phyloP scores from a whole-genome alignment of 2,797 vertebrate genomes.

The Gadopsis marmoratus region DNA sequence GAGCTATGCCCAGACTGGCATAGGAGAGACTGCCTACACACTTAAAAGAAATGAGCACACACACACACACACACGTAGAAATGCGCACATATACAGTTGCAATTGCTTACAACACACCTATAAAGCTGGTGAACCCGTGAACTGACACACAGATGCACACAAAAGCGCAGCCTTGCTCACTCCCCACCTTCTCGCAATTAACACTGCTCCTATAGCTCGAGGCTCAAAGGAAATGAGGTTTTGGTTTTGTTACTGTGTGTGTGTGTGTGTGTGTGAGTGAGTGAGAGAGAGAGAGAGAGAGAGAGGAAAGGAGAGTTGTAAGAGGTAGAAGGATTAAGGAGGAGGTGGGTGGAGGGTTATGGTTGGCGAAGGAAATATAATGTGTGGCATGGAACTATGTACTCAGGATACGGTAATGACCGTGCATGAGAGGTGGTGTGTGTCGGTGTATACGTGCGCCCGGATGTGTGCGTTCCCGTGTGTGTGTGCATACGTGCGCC shows the following conservation, averaged over 20 bases:
- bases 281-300: slow-evolving; percentile 42
- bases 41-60: slow-evolving; percentile 55
- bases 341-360: slow-evolving; percentile 82
- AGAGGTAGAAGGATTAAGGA: slow-evolving; percentile 80
- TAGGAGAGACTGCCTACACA: slow-evolving; percentile 57
- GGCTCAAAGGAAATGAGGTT: slow-evolving; percentile 85
- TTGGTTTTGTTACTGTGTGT: slow-evolving; percentile 72
- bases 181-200: slow-evolving; percentile 85
- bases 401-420: slow-evolving; percentile 77
- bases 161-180: slow-evolving; percentile 57
- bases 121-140: slow-evolving; percentile 48
- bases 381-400: slow-evolving; percentile 82
- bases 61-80: slow-evolving; percentile 23
- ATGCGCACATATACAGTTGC: slow-evolving; percentile 46
- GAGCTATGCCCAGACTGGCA: slow-evolving; percentile 80
- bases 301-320: no score
- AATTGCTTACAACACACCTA: slow-evolving; percentile 47
- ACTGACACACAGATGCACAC: slow-evolving; percentile 59
- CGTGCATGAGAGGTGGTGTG: slow-evolving; percentile 43
- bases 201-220: slow-evolving; percentile 81
- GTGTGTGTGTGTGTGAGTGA: slow-evolving; percentile 49
- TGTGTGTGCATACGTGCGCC: slow-evolving; percentile 53
- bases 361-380: slow-evolving; percentile 86
- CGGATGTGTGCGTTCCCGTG: slow-evolving; percentile 40
- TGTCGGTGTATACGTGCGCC: slow-evolving; percentile 24